phyloP scores from a whole-genome alignment of 1,140 invertebrate genomes.

The Cyclargus thomasi region DNA sequence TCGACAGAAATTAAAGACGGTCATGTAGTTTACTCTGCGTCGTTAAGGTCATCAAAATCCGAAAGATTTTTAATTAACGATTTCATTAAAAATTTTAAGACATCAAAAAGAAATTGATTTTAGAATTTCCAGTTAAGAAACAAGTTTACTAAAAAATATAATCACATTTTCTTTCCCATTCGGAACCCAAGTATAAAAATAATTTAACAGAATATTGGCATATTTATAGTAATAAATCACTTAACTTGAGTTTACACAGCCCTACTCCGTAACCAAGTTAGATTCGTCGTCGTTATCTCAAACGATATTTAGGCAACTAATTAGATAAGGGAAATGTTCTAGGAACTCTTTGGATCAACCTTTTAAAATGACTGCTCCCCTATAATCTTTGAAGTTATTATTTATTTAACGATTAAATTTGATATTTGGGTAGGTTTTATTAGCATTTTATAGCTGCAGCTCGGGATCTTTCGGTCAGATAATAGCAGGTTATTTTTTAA shows the following conservation, averaged over 20 bases:
- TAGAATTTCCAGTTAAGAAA: too few species aligned
- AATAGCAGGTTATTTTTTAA: conserved; percentile 2
- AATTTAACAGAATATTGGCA: too few species aligned
- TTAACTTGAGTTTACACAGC: background rate
- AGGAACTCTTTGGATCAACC: conserved; percentile 27
- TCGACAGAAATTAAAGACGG: conserved; percentile 34
- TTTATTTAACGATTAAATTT: conserved; percentile 8
- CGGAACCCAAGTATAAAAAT: too few species aligned
- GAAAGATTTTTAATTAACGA: too few species aligned
- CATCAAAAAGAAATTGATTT: too few species aligned
- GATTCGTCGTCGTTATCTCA: conserved; percentile 28
- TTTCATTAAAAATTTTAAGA: too few species aligned
- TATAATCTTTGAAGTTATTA: conserved; percentile 15
- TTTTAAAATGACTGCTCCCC: conserved; percentile 3
- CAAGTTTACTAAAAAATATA: too few species aligned
- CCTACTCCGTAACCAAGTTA: background rate
- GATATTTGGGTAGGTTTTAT: background rate
- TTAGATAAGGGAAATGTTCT: conserved; percentile 43
- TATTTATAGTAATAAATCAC: too few species aligned
- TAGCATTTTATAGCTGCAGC: background rate
- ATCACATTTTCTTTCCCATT: too few species aligned
- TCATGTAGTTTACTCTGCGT: background rate
- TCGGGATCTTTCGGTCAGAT: background rate
- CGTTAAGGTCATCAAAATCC: too few species aligned
- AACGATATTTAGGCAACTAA: conserved; percentile 43